Percentiles rank a stretch among this genome's conserved stretches.
Evolutionary conservation across 2,113 vertebrate genomes (phyloP).

Genomic region (Hydrolagus affinis): DNA sequence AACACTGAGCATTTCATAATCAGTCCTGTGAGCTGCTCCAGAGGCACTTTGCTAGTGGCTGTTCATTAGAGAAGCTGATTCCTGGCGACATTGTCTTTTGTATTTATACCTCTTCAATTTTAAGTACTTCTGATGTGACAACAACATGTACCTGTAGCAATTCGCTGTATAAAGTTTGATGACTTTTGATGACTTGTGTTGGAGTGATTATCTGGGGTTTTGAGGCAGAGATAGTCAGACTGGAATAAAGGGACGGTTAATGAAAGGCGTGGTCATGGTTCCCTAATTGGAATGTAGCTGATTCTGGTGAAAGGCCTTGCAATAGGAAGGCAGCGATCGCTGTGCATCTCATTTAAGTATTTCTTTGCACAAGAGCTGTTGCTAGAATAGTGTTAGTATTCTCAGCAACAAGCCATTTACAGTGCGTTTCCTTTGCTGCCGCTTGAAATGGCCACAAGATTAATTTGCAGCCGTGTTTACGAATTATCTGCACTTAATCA

Average conservation of each 20-base stretch:
- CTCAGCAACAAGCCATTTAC: no score
- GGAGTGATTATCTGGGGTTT: no score
- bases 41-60: no score
- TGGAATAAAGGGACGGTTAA: not conserved
- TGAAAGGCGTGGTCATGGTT: not conserved
- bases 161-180: not conserved
- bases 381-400: not conserved
- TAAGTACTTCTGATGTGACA: not conserved
- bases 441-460: not conserved
- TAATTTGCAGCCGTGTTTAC: not conserved
- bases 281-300: not conserved
- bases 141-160: not conserved
- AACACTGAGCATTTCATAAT: no score
- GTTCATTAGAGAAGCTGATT: no score
- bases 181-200: not conserved
- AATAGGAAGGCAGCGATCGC: not conserved
- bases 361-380: not conserved
- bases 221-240: no score
- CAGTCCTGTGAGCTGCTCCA: no score
- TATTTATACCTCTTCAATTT: no score
- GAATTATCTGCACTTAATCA: not conserved
- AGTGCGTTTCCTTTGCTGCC: not conserved
- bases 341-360: not conserved
- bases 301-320: not conserved
- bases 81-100: no score